These are phyloP conservation scores for Silurus meridionalis DNA, from an alignment of 2,113 vertebrate species.

Conservation along the genomic window DNA sequence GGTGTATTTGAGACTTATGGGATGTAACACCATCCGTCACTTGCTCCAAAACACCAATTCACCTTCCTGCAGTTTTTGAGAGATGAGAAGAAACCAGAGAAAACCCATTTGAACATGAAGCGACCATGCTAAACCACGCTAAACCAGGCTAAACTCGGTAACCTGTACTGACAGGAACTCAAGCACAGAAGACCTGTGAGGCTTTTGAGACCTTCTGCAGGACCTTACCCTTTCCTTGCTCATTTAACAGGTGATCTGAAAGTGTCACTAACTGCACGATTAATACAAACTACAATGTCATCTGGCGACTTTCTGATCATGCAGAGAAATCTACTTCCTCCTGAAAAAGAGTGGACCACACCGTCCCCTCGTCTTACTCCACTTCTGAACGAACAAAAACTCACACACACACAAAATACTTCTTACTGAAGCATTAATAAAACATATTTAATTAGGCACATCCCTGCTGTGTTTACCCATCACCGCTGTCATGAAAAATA, in stretches of 20 bases:
- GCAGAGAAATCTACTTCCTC: not conserved
- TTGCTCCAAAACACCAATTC: not conserved
- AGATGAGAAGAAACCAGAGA: not conserved
- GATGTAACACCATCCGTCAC: not conserved
- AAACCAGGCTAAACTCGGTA: not conserved
- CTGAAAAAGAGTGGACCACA: not conserved
- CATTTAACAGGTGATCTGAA: not conserved
- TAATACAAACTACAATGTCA: not conserved
- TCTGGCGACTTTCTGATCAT: not conserved
- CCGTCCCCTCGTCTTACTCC: too few species aligned
- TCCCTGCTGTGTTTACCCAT: slow-evolving; percentile 36
- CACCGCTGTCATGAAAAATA: slow-evolving; percentile 59
- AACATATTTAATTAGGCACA: slow-evolving; percentile 17
- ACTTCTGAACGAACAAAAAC: not conserved
- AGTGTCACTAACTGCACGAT: too few species aligned
- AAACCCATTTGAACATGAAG: not conserved
- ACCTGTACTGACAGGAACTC: not conserved
- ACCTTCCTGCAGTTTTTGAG: too few species aligned
- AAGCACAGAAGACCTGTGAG: not conserved
- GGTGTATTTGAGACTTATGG: not conserved
- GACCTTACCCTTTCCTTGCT: not conserved
- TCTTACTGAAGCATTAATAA: slow-evolving; percentile 26
- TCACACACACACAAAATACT: not conserved
- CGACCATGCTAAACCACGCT: not conserved
- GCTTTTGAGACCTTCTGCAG: not conserved